Evolutionary conservation across 2,888 invertebrate genomes (phyloP), one percentile per base, ranked within the genome.

Genomic region (Heliconius aoede): DNA sequence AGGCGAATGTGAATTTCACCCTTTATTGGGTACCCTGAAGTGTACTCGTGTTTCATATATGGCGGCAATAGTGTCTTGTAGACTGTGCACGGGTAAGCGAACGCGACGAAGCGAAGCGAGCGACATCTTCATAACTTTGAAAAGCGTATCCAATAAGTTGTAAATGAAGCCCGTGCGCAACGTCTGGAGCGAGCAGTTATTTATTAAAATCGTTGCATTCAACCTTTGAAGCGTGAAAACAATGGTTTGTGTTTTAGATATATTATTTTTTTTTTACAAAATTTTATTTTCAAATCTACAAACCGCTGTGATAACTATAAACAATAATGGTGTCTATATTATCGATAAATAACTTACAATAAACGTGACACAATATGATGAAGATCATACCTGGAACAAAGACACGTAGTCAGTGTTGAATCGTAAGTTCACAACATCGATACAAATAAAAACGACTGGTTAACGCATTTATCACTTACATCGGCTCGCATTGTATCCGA

Each of bases 351-450:
- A 55, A 77, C 74, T 76, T 77, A 79, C 78, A 67, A 61, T 73
- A 76, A 71, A 80, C 58, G 18, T 61, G 68, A 75, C 73, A 77
- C 73, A 58, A 80, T 78, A 76, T 72, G 76, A 78, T 81, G 78
- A 81, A 82, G 82, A 82, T 87, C 90, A 84, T 84, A 93, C 92
- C 92, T 92, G 93, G 74, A 92, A 92, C 89, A 92, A 93, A 87
- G 81, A 87, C 83, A 85, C 85, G 61, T 78, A 82, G 82, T 81
- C 80, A 78, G 76, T 73, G 76, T 77, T 67, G 78, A 80, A 80
- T 80, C 78, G 69, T 76, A 67, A 77, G 76, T 71, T 26, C 73
- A 75, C 76, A 75, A 75, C 64, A 77, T 77, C 74, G 79, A 77
- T 80, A 81, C 76, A 77, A 80, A 80, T 79, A 79, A 78, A 77